These are phyloP conservation scores for Dipodomys stephensi DNA, from an alignment of 2,113 vertebrate genomes.

Conservation along the genomic window DNA sequence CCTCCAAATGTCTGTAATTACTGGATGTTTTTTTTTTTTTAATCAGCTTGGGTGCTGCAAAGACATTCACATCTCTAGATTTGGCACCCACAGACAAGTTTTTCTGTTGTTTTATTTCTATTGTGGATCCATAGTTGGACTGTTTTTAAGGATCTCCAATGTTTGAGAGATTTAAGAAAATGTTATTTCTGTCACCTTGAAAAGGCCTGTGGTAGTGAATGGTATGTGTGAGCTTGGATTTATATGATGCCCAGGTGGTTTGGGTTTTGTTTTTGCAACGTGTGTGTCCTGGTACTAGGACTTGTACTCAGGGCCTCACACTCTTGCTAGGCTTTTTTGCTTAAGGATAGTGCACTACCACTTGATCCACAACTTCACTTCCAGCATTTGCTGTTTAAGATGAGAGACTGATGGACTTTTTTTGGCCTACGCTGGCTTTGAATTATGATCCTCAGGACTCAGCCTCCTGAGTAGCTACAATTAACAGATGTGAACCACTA, in stretches of 20 bases:
- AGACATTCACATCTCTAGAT: background rate
- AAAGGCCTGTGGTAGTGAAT: conserved; percentile 37
- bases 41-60: conserved; percentile 65
- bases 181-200: conserved; percentile 72
- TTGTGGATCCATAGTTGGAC: conserved; percentile 49
- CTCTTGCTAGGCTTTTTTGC: too few species aligned
- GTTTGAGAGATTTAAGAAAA: background rate
- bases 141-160: conserved; percentile 83
- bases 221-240: background rate
- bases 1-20: conserved; percentile 83
- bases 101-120: background rate
- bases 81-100: background rate
- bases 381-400: too few species aligned
- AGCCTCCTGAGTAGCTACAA: too few species aligned
- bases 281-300: too few species aligned
- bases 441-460: too few species aligned
- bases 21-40: conserved; percentile 78
- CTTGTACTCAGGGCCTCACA: too few species aligned
- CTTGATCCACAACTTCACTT: too few species aligned
- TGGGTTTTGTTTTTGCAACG: too few species aligned
- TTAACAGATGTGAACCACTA: too few species aligned
- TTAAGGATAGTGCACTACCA: too few species aligned
- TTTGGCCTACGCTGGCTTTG: too few species aligned
- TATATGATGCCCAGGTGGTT: background rate
- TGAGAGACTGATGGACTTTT: too few species aligned